phyloP scores from a whole-genome alignment of 2,113 vertebrate genomes.

The Haplochromis vanheusdeni region DNA sequence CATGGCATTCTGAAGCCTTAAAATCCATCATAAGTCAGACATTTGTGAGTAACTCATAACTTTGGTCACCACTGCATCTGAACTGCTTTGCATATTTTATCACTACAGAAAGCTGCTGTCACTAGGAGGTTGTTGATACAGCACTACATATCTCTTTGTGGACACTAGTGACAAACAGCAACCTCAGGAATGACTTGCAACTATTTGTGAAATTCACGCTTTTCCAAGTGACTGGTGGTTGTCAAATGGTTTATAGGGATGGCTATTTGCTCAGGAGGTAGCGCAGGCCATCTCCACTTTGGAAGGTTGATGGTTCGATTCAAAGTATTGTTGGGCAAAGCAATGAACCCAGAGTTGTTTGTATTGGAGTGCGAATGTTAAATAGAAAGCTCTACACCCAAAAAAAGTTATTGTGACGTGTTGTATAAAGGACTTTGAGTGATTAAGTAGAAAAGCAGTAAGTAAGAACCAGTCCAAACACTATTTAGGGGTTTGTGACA shows the following conservation, averaged over 20 bases:
- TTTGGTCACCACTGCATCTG: not conserved
- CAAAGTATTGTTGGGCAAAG: not conserved
- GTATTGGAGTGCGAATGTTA: not conserved
- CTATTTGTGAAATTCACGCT: not conserved
- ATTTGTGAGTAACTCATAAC: not conserved
- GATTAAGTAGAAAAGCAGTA: not conserved
- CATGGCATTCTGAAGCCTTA: not conserved
- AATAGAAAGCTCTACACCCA: fast-evolving
- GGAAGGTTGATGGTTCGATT: not conserved
- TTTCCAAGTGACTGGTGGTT: not conserved
- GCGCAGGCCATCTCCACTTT: not conserved
- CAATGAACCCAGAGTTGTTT: not conserved
- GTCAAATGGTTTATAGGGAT: not conserved
- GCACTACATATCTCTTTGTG: not conserved
- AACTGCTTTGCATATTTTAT: not conserved
- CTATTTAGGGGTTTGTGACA: not conserved
- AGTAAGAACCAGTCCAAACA: not conserved
- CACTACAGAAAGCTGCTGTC: not conserved
- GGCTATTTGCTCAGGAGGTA: not conserved
- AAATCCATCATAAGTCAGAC: not conserved
- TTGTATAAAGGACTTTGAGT: not conserved
- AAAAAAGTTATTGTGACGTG: not conserved
- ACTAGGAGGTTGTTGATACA: not conserved
- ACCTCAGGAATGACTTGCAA: not conserved
- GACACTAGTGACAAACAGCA: not conserved